Percentiles rank a stretch among this genome's conserved stretches.
phyloP scores from a whole-genome alignment of 2,888 invertebrate genomes.

The Drosophila ezoana region DNA sequence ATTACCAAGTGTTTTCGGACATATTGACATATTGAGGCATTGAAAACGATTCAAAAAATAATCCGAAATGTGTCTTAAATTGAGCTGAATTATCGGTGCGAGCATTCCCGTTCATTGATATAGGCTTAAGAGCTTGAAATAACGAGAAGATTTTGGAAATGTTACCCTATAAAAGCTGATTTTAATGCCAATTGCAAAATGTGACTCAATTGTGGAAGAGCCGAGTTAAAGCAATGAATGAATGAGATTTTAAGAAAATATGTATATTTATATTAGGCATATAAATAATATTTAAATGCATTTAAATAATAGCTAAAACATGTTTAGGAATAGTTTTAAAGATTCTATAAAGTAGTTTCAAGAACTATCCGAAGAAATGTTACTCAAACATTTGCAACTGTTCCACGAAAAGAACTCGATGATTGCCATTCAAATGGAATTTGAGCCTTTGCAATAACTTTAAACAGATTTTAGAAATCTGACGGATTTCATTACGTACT shows the following conservation, averaged over 20 bases:
- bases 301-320: too few species aligned
- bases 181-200: not conserved
- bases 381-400: not conserved
- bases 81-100: not conserved
- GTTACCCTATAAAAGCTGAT: not conserved
- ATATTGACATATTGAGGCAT: not conserved
- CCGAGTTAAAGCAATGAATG: too few species aligned
- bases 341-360: too few species aligned
- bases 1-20: conserved; percentile 10
- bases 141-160: not conserved
- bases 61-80: conserved; percentile 3
- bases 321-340: too few species aligned
- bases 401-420: not conserved
- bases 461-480: not conserved
- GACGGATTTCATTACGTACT: not conserved
- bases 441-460: not conserved
- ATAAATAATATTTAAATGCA: too few species aligned
- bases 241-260: too few species aligned
- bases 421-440: not conserved
- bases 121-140: not conserved
- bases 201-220: not conserved
- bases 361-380: conserved; percentile 3
- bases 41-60: conserved; percentile 16
- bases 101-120: not conserved
- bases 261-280: too few species aligned